Percentiles rank a stretch among this genome's conserved stretches.
These are phyloP conservation scores for Pomacea maculata DNA, from an alignment of 1,140 invertebrate species.

Conservation along the genomic window DNA sequence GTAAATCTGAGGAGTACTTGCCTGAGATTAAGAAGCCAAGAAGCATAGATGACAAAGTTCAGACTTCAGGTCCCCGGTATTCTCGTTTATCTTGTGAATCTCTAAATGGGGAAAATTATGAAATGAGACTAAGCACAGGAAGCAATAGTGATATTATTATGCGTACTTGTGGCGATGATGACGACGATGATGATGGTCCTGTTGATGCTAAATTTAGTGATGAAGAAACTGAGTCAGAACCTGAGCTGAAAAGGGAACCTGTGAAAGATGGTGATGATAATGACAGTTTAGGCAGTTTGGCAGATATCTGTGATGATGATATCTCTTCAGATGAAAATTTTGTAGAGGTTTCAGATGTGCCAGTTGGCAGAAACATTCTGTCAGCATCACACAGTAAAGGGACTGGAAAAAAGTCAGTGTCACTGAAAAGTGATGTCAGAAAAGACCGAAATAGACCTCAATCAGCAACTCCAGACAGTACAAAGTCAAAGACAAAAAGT, in stretches of 20 bases:
- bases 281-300: constrained; percentile 11
- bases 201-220: constrained; percentile 30
- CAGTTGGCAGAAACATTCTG: background rate
- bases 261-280: background rate
- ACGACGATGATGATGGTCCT: constrained; percentile 27
- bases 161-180: constrained; percentile 44
- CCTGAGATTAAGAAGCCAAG: constrained; percentile 8
- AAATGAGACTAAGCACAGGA: constrained; percentile 15
- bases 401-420: background rate
- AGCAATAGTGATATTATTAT: constrained; percentile 26
- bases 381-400: background rate
- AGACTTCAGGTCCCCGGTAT: background rate
- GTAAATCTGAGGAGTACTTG: background rate
- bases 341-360: constrained; percentile 11
- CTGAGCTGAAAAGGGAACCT: background rate
- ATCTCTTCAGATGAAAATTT: constrained; percentile 26
- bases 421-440: background rate
- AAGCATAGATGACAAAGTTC: background rate
- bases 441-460: background rate
- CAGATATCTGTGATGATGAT: constrained; percentile 17
- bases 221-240: constrained; percentile 21
- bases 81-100: constrained; percentile 9
- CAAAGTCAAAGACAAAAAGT: constrained; percentile 1
- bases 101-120: background rate
- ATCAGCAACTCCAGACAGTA: background rate